Evolutionary conservation across 2,888 invertebrate species (phyloP).

Genomic region (Caenorhabditis sp.): DNA sequence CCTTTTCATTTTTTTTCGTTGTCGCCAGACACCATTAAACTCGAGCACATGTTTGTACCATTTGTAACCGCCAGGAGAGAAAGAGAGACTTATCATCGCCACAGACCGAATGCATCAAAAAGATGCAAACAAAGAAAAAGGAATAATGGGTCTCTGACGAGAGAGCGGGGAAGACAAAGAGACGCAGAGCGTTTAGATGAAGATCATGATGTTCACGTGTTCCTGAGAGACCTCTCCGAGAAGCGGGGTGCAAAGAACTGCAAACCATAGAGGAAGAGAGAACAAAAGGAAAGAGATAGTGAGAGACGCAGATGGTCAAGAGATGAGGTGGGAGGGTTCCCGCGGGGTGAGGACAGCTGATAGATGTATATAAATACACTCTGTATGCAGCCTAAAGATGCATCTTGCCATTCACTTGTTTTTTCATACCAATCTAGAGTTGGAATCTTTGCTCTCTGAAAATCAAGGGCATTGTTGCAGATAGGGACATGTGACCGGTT

Average conservation of each 20-base stretch:
- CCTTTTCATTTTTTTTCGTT: background rate
- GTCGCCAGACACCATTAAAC: slow-evolving; percentile 14
- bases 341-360: slow-evolving; percentile 58
- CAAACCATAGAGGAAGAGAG: slow-evolving; percentile 29
- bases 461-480: slow-evolving; percentile 25
- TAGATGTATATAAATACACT: slow-evolving; percentile 56
- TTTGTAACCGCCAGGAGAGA: slow-evolving; percentile 35
- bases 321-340: slow-evolving; percentile 47
- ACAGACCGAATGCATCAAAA: slow-evolving; percentile 30
- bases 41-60: slow-evolving; percentile 47
- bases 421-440: slow-evolving; percentile 14
- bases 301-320: slow-evolving; percentile 40
- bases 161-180: background rate
- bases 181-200: slow-evolving; percentile 30
- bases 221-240: slow-evolving; percentile 33
- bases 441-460: slow-evolving; percentile 4
- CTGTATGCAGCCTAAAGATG: slow-evolving; percentile 9
- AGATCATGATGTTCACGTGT: slow-evolving; percentile 55
- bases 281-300: background rate
- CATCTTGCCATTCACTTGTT: slow-evolving; percentile 13
- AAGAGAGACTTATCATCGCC: slow-evolving; percentile 22
- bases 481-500: slow-evolving; percentile 33
- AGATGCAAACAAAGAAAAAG: slow-evolving; percentile 40
- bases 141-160: slow-evolving; percentile 27
- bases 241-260: slow-evolving; percentile 55